Conservation (phyloP, 2,888 invertebrate species). For the Fragum whitleyi region DNA sequence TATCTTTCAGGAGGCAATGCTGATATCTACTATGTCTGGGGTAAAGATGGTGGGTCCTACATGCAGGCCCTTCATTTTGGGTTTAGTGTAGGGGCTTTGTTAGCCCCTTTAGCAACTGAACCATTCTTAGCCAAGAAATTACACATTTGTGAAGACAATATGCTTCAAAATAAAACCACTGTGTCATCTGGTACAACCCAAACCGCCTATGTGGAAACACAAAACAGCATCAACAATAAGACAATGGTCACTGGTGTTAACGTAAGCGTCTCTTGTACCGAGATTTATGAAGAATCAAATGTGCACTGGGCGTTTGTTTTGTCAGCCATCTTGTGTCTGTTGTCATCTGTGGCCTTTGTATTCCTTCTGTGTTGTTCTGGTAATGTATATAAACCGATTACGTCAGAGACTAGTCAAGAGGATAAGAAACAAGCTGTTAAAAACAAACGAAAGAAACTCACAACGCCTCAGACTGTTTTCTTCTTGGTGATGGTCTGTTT, state of each 20-base stretch:
- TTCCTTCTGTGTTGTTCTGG: slow-evolving; percentile 27
- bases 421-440: neutral
- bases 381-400: neutral
- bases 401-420: neutral
- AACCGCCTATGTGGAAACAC: neutral
- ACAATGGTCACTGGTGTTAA: neutral
- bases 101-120: slow-evolving; percentile 14
- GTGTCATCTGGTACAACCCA: neutral
- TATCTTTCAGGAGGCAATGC: slow-evolving; percentile 50
- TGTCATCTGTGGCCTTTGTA: slow-evolving; percentile 31
- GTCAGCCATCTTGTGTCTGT: slow-evolving; percentile 27
- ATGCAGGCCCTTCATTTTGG: slow-evolving; percentile 22
- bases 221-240: neutral
- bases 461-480: slow-evolving; percentile 19
- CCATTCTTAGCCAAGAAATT: slow-evolving; percentile 43
- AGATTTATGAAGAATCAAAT: slow-evolving; percentile 33
- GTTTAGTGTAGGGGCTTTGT: slow-evolving; percentile 6
- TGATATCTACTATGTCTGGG: slow-evolving; percentile 50
- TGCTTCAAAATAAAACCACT: neutral
- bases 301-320: slow-evolving; percentile 44
- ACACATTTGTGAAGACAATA: neutral
- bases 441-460: slow-evolving; percentile 9
- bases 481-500: slow-evolving; percentile 29
- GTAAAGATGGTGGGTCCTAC: slow-evolving; percentile 14
- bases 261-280: slow-evolving; percentile 11